Conservation (phyloP, 2,797 vertebrate genomes). For the Onychomys leucogaster region DNA sequence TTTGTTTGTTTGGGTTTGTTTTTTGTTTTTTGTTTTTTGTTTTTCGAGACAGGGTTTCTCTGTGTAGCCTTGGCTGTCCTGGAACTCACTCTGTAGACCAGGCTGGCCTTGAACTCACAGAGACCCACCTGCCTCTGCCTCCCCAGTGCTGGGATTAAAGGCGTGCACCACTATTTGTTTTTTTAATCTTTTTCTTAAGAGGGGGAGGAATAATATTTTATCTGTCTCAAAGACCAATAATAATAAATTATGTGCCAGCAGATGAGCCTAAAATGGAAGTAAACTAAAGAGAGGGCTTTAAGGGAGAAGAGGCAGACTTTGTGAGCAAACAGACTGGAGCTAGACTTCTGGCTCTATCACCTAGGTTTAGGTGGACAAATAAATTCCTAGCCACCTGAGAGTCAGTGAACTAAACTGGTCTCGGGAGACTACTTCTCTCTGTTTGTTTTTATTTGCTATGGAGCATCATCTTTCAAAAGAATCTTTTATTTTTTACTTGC, state of each 20-base stretch:
- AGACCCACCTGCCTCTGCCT: neutral
- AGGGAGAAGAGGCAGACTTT: neutral
- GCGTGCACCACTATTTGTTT: neutral
- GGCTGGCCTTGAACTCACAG: neutral
- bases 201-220: neutral
- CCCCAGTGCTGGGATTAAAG: neutral
- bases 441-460: neutral
- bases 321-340: neutral
- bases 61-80: neutral
- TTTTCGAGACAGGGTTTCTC: neutral
- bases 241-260: constrained; percentile 2
- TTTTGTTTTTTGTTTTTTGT: too few species aligned
- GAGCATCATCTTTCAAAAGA: neutral
- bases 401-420: neutral
- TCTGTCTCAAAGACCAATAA: constrained; percentile 25
- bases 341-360: neutral
- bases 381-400: neutral
- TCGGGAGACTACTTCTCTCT: neutral
- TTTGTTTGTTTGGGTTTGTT: too few species aligned
- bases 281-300: neutral
- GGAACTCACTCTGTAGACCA: neutral
- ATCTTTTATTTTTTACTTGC: neutral
- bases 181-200: neutral
- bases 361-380: neutral
- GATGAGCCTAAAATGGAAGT: constrained; percentile 36